Percentiles rank a stretch among this genome's conserved stretches.
These are phyloP conservation scores for Siphamia tubifer DNA, from an alignment of 2,113 vertebrate species.

Conservation along the genomic window DNA sequence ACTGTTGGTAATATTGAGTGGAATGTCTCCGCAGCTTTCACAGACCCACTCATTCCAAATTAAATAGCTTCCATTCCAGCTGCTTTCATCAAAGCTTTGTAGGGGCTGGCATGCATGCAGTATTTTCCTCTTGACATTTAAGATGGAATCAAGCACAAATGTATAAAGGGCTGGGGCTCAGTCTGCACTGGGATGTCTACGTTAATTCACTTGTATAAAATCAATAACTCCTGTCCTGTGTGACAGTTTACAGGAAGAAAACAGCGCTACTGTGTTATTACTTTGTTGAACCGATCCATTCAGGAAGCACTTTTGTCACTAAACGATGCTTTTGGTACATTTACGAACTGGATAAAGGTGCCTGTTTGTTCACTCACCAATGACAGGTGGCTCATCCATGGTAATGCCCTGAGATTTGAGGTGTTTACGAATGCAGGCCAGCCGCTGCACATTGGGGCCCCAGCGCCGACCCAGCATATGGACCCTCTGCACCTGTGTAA, in stretches of 20 bases:
- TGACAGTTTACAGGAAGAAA: conserved; percentile 3
- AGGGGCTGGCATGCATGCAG: not conserved
- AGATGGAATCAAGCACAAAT: not conserved
- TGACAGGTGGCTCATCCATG: conserved; percentile 98
- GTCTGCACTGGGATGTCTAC: not conserved
- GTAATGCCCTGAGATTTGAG: conserved; percentile 99
- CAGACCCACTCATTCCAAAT: not conserved
- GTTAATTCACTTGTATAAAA: conserved; percentile 4
- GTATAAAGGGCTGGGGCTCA: not conserved
- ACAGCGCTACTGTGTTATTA: not conserved
- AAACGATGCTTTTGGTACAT: not conserved
- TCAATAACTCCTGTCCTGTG: not conserved
- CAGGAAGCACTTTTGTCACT: not conserved
- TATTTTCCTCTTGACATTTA: not conserved
- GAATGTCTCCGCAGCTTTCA: conserved; percentile 20
- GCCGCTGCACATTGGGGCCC: conserved; percentile 97
- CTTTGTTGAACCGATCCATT: not conserved
- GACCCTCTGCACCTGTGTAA: conserved; percentile 97
- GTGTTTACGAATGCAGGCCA: conserved; percentile 99
- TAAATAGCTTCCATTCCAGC: not conserved
- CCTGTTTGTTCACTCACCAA: conserved; percentile 83
- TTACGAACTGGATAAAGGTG: not conserved
- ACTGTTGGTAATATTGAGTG: conserved; percentile 3
- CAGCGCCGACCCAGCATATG: conserved; percentile 98
- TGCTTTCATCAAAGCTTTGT: not conserved